A percentile compares a stretch with the other conserved stretches of the same genome.
Evolutionary conservation across 2,797 vertebrate species (phyloP).

Genomic region (Buceros bicornis): DNA sequence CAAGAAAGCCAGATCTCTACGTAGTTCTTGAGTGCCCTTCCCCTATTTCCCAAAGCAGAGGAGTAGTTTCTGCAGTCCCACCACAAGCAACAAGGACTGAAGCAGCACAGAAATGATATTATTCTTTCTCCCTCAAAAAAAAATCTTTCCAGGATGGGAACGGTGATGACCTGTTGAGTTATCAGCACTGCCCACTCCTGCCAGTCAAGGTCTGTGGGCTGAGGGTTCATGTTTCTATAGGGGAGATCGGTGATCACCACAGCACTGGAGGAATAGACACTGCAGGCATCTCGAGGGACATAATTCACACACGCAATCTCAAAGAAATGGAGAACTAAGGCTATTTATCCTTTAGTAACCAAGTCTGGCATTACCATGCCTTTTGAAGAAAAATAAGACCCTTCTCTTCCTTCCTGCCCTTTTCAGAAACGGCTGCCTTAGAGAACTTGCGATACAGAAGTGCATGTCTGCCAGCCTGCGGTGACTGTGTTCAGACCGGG

Average conservation of each 20-base stretch:
- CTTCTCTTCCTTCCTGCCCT: neutral
- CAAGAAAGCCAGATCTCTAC: neutral
- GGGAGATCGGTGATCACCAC: neutral
- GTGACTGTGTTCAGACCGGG: fast-evolving
- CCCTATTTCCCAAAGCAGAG: neutral
- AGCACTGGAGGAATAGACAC: neutral
- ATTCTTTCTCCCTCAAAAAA: neutral
- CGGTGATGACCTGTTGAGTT: neutral
- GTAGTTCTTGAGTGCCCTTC: neutral
- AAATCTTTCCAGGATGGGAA: neutral
- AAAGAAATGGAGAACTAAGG: neutral
- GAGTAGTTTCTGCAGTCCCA: neutral
- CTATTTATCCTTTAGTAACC: neutral
- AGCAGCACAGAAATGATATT: neutral
- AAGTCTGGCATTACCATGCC: neutral
- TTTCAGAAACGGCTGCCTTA: neutral
- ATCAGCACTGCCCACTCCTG: neutral
- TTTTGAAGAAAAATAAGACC: neutral
- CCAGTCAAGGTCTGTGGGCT: fast-evolving
- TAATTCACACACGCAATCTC: neutral
- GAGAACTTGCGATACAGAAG: neutral
- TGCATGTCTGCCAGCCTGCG: neutral
- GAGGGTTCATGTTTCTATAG: neutral
- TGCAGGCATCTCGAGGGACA: neutral
- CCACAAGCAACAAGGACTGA: neutral